Evolutionary conservation across 1,140 invertebrate genomes (phyloP).

Genomic region (Magallana ariakensis): DNA sequence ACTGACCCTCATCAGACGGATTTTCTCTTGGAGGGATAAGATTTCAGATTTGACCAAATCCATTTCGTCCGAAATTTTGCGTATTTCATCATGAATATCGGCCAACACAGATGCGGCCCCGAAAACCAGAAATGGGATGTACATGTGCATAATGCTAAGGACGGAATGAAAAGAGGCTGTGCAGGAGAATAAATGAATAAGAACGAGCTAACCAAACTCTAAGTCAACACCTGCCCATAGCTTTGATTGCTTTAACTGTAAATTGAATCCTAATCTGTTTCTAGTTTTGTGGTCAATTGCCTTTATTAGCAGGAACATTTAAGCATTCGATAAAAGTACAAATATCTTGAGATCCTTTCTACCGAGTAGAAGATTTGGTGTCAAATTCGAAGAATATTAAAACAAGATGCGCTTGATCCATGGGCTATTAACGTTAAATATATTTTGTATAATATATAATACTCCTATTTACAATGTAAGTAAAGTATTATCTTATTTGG

Average conservation of each 20-base stretch:
- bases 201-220: background rate
- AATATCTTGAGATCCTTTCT: background rate
- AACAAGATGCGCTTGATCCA: no score
- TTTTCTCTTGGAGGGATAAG: background rate
- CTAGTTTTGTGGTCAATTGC: conserved; percentile 18
- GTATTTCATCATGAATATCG: conserved; percentile 9
- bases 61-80: conserved; percentile 1
- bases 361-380: background rate
- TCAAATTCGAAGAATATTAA: background rate
- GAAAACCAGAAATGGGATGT: background rate
- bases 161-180: background rate
- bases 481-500: no score
- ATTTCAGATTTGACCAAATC: conserved; percentile 29
- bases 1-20: background rate
- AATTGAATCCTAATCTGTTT: conserved; percentile 10
- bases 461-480: no score
- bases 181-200: background rate
- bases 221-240: conserved; percentile 6
- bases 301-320: background rate
- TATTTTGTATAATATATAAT: no score
- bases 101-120: background rate
- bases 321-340: background rate
- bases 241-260: background rate
- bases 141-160: background rate
- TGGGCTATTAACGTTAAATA: no score